Percentiles rank a stretch among this genome's conserved stretches.
Evolutionary conservation across 2,888 invertebrate genomes (phyloP).

Genomic region (Pseudococcus longispinus): DNA sequence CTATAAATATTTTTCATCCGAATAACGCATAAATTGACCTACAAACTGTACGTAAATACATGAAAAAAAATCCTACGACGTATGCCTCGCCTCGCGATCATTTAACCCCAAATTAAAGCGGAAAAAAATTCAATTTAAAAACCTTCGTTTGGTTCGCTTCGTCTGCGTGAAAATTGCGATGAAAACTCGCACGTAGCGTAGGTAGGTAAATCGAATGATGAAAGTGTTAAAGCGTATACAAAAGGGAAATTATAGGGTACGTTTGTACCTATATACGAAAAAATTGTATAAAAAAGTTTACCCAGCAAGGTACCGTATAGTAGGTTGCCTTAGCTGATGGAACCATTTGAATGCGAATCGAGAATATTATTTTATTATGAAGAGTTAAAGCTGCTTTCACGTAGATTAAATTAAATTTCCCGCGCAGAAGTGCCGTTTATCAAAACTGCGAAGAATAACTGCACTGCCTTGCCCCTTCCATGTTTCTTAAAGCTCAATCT

Average conservation of each 20-base stretch:
- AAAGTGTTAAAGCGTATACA: background rate
- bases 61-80: too few species aligned
- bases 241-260: background rate
- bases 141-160: background rate
- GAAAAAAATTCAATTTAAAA: background rate
- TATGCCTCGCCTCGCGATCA: background rate
- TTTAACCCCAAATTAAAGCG: background rate
- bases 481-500: slow-evolving; percentile 42
- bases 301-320: too few species aligned
- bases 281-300: too few species aligned
- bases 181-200: too few species aligned
- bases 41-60: background rate
- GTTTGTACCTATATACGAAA: too few species aligned
- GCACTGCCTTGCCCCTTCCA: too few species aligned
- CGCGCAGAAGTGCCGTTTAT: background rate
- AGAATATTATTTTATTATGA: slow-evolving; percentile 39
- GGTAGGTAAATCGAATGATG: background rate
- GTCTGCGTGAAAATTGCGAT: background rate
- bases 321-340: background rate
- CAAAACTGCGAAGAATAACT: background rate
- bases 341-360: slow-evolving; percentile 17
- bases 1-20: background rate
- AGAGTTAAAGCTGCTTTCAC: slow-evolving; percentile 49
- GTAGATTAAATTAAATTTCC: slow-evolving; percentile 53
- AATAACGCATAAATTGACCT: background rate